Evolutionary conservation across 2,113 vertebrate genomes (phyloP), one percentile per base, ranked within the genome.

Genomic region (Hiodon alosoides): DNA sequence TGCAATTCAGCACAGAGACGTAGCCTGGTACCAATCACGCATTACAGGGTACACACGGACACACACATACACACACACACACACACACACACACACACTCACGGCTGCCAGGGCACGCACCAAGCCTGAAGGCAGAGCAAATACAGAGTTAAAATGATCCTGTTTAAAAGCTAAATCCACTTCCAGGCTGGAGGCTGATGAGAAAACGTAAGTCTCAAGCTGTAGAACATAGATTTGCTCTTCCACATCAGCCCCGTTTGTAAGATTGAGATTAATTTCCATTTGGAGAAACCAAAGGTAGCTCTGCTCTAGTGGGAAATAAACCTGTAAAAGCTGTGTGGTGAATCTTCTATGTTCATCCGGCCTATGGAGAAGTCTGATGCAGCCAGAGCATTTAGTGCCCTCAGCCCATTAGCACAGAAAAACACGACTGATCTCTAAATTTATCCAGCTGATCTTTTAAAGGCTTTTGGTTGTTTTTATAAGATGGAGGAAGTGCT

Each of bases 251-350:
- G 57, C 13, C 70, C 17, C 1, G 14, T 54, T 7, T 7, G 14
- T 31, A 14, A 75, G 14, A 59, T 6, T 48, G 64, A 47, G 8
- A 17, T 51, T 10, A 51, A 31, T 7, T 75, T 68, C 65, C 50
- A 14, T 50, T 72, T n/a, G 59, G 5, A 46, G 11, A 11, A 46
- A 48, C 57, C 70, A n/a, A 17, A 68, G 65, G 46, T 69, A 69
- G 57, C 54, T 54, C 52, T 31, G 53, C 67, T 76, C 57, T 60
- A 14, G 31, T 46, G 50, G 55, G 58, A 76, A 70, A 59, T 71
- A 60, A 50, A 75, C 65, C 58, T 67, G 6, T 48, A 5, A 59
- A 67, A 59, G 54, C 58, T 67, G 73, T 51, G 2, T 67, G 31
- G 65, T 31, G 55, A 7, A 69, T 76, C 61, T 53, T 60, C 58